phyloP scores from a whole-genome alignment of 2,113 vertebrate genomes.

The Megaceryle maxima region DNA sequence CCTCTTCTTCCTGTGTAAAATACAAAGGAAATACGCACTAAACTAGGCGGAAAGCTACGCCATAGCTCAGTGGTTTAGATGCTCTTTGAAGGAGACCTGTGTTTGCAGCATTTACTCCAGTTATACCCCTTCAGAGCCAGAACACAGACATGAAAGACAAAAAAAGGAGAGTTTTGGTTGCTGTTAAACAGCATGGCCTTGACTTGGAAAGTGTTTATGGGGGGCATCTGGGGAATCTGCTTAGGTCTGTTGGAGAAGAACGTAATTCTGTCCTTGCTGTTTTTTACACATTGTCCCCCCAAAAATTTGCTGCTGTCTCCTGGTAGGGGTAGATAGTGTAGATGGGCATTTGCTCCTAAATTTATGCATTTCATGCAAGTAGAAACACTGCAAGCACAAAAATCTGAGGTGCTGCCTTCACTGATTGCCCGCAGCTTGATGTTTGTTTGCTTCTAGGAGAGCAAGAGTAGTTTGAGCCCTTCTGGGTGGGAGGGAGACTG shows the following conservation, averaged over 20 bases:
- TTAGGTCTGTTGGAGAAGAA: background rate
- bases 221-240: background rate
- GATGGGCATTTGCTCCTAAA: background rate
- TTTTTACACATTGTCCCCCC: rapidly evolving
- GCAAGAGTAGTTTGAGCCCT: rapidly evolving
- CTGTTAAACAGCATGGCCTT: background rate
- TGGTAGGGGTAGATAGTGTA: background rate
- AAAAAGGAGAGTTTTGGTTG: background rate
- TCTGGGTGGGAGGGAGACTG: background rate
- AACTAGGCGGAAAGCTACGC: background rate
- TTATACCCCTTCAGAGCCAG: background rate
- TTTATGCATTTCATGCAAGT: background rate
- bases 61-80: background rate
- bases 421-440: rapidly evolving
- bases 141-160: background rate
- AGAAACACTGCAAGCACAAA: background rate
- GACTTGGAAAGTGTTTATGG: background rate
- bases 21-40: background rate
- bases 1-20: background rate
- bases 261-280: background rate
- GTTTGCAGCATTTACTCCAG: background rate
- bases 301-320: background rate
- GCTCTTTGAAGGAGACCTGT: background rate
- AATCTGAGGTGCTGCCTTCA: background rate
- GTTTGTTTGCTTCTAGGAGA: background rate